Conservation (phyloP, 1,140 invertebrate species). For the Zaprionus gabonicus region DNA sequence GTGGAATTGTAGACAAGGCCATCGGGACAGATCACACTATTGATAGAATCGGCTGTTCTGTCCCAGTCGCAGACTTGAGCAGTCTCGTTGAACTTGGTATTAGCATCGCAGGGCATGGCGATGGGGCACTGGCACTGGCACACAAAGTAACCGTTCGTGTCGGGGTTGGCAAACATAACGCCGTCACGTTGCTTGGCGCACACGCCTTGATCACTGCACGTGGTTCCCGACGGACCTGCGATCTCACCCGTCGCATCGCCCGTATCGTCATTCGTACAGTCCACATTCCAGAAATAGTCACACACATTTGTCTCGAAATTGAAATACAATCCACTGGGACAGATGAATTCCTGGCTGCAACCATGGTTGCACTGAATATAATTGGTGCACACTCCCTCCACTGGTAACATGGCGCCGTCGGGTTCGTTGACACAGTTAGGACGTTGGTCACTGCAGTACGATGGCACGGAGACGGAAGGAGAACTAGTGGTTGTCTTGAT, state of each 20-base stretch:
- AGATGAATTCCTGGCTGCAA: slow-evolving; percentile 43
- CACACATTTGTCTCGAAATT: slow-evolving; percentile 3
- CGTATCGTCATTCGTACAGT: slow-evolving; percentile 28
- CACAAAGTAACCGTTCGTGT: slow-evolving; percentile 55
- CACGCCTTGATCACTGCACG: slow-evolving; percentile 34
- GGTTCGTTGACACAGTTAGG: slow-evolving; percentile 20
- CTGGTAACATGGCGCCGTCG: slow-evolving; percentile 12
- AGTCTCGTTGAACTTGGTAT: slow-evolving; percentile 44
- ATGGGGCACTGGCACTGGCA: slow-evolving; percentile 71
- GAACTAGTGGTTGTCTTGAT: slow-evolving; percentile 26
- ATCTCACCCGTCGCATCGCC: slow-evolving; percentile 32
- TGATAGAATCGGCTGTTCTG: background rate
- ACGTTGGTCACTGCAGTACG: slow-evolving; percentile 39
- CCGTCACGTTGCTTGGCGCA: slow-evolving; percentile 48
- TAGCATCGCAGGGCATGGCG: slow-evolving; percentile 51
- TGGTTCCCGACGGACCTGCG: slow-evolving; percentile 59
- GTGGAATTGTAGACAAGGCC: slow-evolving; percentile 63
- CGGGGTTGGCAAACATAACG: slow-evolving; percentile 28
- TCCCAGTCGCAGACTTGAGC: slow-evolving; percentile 51
- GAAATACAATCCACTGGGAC: slow-evolving; percentile 61
- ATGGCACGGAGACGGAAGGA: slow-evolving; percentile 14
- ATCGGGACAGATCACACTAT: slow-evolving; percentile 33
- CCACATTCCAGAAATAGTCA: slow-evolving; percentile 41
- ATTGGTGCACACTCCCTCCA: slow-evolving; percentile 45
- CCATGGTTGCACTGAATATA: slow-evolving; percentile 58